Conservation (phyloP, 1,140 invertebrate species). For the Calosoma granatense region DNA sequence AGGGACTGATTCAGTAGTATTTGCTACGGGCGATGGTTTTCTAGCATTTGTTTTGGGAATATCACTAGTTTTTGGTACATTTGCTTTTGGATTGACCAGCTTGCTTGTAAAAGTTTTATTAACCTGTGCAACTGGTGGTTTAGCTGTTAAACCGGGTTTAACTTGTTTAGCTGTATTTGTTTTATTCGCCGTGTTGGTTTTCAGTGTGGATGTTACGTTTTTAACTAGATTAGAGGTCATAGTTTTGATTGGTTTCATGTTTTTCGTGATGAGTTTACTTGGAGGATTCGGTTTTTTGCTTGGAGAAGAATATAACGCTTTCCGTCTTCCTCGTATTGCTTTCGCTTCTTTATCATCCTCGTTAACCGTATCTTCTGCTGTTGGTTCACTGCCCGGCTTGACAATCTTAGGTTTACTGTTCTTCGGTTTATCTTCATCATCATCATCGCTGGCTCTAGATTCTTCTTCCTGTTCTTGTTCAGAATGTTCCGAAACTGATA, state of each 20-base stretch:
- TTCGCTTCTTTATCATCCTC: slow-evolving; percentile 43
- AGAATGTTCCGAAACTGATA: slow-evolving; percentile 8
- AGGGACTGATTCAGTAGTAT: slow-evolving; percentile 19
- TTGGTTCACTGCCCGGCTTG: slow-evolving; percentile 34
- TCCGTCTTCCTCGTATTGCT: slow-evolving; percentile 64
- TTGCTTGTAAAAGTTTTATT: too few species aligned
- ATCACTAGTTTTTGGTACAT: slow-evolving; percentile 17
- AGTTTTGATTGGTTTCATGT: slow-evolving; percentile 22
- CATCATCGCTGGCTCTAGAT: slow-evolving; percentile 24
- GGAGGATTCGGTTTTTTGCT: slow-evolving; percentile 19
- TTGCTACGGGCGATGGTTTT: slow-evolving; percentile 17
- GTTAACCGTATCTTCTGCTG: slow-evolving; percentile 31
- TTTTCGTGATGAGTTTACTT: not conserved
- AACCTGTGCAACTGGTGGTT: slow-evolving; percentile 16
- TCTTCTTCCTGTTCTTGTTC: slow-evolving; percentile 21
- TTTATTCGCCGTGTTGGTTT: slow-evolving; percentile 19
- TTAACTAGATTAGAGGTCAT: slow-evolving; percentile 26
- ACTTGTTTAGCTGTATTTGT: slow-evolving; percentile 17
- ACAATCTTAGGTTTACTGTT: slow-evolving; percentile 44
- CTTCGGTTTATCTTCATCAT: slow-evolving; percentile 35
- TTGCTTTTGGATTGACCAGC: slow-evolving; percentile 16
- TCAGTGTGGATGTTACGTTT: slow-evolving; percentile 25
- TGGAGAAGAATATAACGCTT: slow-evolving; percentile 55
- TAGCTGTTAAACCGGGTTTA: slow-evolving; percentile 15
- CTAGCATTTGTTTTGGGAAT: slow-evolving; percentile 18